Conservation (phyloP, 2,888 invertebrate species). For the Cartodere bifasciata region DNA sequence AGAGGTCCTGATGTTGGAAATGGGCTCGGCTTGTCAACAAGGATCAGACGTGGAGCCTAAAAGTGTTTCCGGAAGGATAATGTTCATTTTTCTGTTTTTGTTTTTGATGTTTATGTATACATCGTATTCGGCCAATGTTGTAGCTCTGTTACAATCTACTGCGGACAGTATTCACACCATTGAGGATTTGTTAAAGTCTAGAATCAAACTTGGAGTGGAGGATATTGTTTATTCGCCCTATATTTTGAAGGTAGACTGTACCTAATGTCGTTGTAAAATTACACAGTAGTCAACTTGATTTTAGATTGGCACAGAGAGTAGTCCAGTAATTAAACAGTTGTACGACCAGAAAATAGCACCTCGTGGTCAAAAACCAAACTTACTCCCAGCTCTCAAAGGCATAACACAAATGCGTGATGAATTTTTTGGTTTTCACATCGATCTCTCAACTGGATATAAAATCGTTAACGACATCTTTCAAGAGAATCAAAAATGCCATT, state of each 20-base stretch:
- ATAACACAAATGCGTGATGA: slow-evolving; percentile 45
- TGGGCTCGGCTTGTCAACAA: slow-evolving; percentile 36
- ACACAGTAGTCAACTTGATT: too few species aligned
- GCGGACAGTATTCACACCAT: slow-evolving; percentile 41
- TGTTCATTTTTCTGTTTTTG: slow-evolving; percentile 19
- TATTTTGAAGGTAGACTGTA: slow-evolving; percentile 50
- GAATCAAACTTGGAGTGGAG: slow-evolving; percentile 45
- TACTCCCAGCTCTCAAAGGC: slow-evolving; percentile 47
- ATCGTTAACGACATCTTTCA: slow-evolving; percentile 51
- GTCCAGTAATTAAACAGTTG: too few species aligned
- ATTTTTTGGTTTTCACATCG: slow-evolving; percentile 56
- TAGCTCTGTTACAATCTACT: slow-evolving; percentile 48
- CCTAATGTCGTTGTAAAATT: too few species aligned
- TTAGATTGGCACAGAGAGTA: too few species aligned
- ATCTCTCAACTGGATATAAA: slow-evolving; percentile 51
- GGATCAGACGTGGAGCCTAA: slow-evolving; percentile 31
- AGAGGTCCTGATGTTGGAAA: slow-evolving; percentile 26
- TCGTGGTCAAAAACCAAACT: slow-evolving; percentile 42
- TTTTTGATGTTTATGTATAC: slow-evolving; percentile 44
- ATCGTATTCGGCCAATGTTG: slow-evolving; percentile 52
- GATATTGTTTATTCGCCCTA: slow-evolving; percentile 40
- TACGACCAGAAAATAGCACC: slow-evolving; percentile 49
- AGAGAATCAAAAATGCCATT: slow-evolving; percentile 58
- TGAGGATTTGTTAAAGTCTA: slow-evolving; percentile 40
- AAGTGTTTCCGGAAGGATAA: slow-evolving; percentile 33